These are phyloP conservation scores for Caenorhabditis sulstoni DNA, from an alignment of 2,888 invertebrate species.

Conservation along the genomic window DNA sequence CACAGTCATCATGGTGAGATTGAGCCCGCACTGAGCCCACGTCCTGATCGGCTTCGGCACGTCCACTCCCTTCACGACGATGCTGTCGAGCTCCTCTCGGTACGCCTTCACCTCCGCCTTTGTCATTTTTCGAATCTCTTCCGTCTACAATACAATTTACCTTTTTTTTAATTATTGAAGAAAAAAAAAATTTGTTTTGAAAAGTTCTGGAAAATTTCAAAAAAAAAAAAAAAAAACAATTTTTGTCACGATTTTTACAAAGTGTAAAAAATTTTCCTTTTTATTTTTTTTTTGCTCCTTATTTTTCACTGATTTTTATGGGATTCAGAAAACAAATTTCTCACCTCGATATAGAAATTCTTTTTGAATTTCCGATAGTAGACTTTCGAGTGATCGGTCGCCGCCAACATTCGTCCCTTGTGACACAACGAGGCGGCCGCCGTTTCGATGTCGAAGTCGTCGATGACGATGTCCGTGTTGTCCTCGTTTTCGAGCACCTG, in stretches of 20 bases:
- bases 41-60: constrained; percentile 91
- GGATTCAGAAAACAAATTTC: no score
- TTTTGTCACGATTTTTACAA: no score
- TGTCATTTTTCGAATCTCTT: constrained; percentile 94
- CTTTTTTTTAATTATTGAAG: background rate
- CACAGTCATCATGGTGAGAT: constrained; percentile 93
- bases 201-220: background rate
- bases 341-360: constrained; percentile 93
- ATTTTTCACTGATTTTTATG: no score
- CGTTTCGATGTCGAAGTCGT: constrained; percentile 78
- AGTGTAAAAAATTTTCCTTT: no score
- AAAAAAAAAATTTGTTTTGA: background rate
- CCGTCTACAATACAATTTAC: constrained; percentile 82
- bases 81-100: constrained; percentile 90
- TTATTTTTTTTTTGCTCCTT: no score
- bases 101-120: constrained; percentile 84
- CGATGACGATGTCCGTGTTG: constrained; percentile 86
- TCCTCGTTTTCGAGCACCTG: constrained; percentile 94
- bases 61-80: constrained; percentile 84
- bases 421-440: constrained; percentile 77
- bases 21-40: constrained; percentile 99
- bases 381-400: constrained; percentile 91
- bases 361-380: constrained; percentile 93
- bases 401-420: constrained; percentile 84
- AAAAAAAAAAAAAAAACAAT: no score